phyloP scores from a whole-genome alignment of 1,140 invertebrate species.

The Pseudomyrmex pallidus region DNA sequence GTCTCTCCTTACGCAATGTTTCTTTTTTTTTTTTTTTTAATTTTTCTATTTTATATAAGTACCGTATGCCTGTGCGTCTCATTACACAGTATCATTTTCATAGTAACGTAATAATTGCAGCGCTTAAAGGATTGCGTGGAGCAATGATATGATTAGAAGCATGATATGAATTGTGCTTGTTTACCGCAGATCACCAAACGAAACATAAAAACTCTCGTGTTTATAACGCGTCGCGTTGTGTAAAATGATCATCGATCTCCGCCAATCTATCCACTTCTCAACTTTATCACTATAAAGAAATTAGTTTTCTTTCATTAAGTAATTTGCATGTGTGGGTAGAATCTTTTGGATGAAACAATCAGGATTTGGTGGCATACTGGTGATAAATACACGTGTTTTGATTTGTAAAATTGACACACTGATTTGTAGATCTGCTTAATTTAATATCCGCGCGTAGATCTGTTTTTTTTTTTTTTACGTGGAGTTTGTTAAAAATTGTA shows the following conservation, averaged over 20 bases:
- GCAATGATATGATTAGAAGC: conserved; percentile 79
- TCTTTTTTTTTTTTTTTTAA: conserved; percentile 18
- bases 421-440: neutral
- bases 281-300: neutral
- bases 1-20: neutral
- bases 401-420: conserved; percentile 24
- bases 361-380: too few species aligned
- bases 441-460: neutral
- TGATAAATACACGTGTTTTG: conserved; percentile 15
- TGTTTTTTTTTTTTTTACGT: conserved; percentile 9
- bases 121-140: conserved; percentile 70
- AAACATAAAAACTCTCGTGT: neutral
- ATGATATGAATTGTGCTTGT: conserved; percentile 75
- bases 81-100: conserved; percentile 73
- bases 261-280: neutral
- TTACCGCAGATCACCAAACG: conserved; percentile 71
- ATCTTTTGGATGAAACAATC: too few species aligned
- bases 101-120: conserved; percentile 65
- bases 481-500: neutral
- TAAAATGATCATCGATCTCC: neutral
- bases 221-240: neutral
- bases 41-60: conserved; percentile 59
- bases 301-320: too few species aligned
- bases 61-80: conserved; percentile 72
- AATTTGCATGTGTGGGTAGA: too few species aligned